Evolutionary conservation across 64 coral and sea anemone genomes (phyloP).

Genomic region (Stichodactyla mertensii): DNA sequence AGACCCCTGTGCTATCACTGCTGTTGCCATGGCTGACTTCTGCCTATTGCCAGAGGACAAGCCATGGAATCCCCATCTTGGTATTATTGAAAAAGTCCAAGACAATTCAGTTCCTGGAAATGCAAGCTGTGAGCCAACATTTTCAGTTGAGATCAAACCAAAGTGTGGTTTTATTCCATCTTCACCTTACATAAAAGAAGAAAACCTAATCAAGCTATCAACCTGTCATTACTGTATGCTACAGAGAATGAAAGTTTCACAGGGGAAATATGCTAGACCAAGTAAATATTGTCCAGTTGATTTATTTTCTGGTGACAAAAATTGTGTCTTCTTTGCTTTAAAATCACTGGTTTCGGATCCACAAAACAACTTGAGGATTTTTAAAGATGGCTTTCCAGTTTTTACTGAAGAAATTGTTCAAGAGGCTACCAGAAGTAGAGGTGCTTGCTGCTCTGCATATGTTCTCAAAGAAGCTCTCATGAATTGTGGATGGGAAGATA

Average conservation of each 20-base stretch:
- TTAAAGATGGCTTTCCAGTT: slow-evolving; percentile 57
- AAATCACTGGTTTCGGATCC: slow-evolving; percentile 60
- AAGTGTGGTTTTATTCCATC: slow-evolving; percentile 77
- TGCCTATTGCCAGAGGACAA: slow-evolving; percentile 35
- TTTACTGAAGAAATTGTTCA: slow-evolving; percentile 66
- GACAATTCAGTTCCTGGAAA: background rate
- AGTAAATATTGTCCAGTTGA: slow-evolving; percentile 79
- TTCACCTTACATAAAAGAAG: slow-evolving; percentile 43
- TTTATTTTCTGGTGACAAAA: slow-evolving; percentile 60
- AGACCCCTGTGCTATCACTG: slow-evolving; percentile 24
- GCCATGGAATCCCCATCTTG: background rate
- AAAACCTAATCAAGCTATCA: slow-evolving; percentile 23
- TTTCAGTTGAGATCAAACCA: slow-evolving; percentile 87
- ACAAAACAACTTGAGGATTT: slow-evolving; percentile 82
- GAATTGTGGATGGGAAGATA: background rate
- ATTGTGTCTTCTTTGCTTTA: slow-evolving; percentile 55
- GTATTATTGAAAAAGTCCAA: background rate
- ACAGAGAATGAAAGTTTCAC: slow-evolving; percentile 67
- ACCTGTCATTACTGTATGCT: slow-evolving; percentile 79
- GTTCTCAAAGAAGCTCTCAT: background rate
- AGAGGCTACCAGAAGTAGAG: background rate
- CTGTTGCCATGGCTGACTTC: slow-evolving; percentile 76
- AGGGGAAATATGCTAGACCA: slow-evolving; percentile 65
- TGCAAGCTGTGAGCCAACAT: slow-evolving; percentile 26
- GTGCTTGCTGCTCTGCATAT: slow-evolving; percentile 1